Base-by-base conservation (phyloP, 2,797 vertebrate genomes). In the Pangasius mekongensis region DNA sequence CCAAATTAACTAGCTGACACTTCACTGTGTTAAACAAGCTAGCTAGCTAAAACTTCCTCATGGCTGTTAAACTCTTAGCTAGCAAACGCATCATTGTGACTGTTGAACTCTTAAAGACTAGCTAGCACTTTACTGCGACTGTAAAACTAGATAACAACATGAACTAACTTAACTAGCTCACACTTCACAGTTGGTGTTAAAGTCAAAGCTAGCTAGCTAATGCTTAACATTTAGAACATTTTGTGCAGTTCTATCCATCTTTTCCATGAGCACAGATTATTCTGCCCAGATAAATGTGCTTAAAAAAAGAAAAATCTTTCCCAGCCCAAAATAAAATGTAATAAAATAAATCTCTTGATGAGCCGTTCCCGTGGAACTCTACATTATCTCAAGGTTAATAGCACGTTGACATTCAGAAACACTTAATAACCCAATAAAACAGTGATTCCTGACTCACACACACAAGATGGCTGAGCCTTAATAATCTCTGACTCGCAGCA, bases 331-430 rank as follows among this genome's bases (percentile, higher is more conserved):
- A 69, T 69, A 69, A 69, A 69, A 69, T 30, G 18, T 14, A 93
- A 93, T 93, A 94, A 94, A 94, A 94, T 94, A 92, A 93, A 94
- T 94, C 92, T 93, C 88, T 84, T 86, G 77, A 89, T 91, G 92
- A 94, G 67, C 73, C 88, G 89, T 83, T 87, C 58, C 93, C 94
- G 92, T 94, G 92, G 93, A 94, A 92, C 93, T 91, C 86, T 87
- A 91, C 90, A 92, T 93, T 94, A 93, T 93, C 94, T 93, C 92
- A 91, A 93, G 95, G 94, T 94, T 95, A 95, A 95, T 93, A 93
- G 92, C 43, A 76, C 93, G 93, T 92, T 95, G 95, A 96, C 94
- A 93, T 90, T 73, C 86, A 5, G 88, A 94, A 94, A 95, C 93
- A 91, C 91, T 95, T 95, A 95, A 94, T 91, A 95, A 93, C 85